Conservation (phyloP, 2,888 invertebrate species). For the Nephrotoma flavescens region DNA sequence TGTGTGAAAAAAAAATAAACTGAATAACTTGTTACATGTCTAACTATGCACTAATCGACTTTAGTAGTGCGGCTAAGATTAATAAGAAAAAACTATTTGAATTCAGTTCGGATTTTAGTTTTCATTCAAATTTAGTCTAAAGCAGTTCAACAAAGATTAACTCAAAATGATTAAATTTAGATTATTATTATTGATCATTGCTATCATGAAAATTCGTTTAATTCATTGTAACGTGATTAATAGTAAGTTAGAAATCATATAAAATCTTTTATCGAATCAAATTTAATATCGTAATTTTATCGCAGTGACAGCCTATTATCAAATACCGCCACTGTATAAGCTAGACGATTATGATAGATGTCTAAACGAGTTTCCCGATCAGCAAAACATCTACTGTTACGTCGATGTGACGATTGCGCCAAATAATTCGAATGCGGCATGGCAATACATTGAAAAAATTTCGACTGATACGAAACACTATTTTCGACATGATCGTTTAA, state of each 20-base stretch:
- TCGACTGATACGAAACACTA: slow-evolving; percentile 6
- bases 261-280: background rate
- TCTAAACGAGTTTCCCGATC: slow-evolving; percentile 21
- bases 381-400: slow-evolving; percentile 16
- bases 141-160: background rate
- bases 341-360: slow-evolving; percentile 29
- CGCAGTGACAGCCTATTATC: slow-evolving; percentile 20
- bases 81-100: too few relatives aligned
- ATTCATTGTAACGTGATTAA: background rate
- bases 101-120: background rate
- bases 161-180: background rate
- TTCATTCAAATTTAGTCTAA: background rate
- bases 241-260: background rate
- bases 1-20: too few relatives aligned
- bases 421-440: background rate
- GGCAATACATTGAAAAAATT: slow-evolving; percentile 6
- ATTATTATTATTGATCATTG: background rate
- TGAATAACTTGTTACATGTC: too few relatives aligned
- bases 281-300: background rate
- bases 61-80: too few relatives aligned
- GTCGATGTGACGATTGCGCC: background rate
- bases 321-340: slow-evolving; percentile 26
- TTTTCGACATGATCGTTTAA: slow-evolving; percentile 10
- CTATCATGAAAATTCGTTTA: background rate
- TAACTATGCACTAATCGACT: too few relatives aligned